Evolutionary conservation across 2,888 invertebrate species (phyloP), one percentile per base, ranked within the genome.

Genomic region (Seira musarum): DNA sequence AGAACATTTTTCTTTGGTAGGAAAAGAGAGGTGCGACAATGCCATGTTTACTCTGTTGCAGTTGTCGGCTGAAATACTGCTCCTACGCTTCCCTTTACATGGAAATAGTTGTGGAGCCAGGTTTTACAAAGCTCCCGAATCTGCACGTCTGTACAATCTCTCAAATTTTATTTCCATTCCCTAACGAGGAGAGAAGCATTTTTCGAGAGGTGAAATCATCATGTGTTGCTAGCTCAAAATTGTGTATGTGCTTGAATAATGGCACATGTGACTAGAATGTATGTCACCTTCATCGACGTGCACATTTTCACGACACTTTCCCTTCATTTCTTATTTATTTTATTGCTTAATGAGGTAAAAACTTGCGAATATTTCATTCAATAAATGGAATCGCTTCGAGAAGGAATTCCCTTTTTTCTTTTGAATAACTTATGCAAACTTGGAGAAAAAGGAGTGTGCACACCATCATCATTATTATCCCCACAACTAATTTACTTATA

Each of bases 1-100:
- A 24, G 57, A 53, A 77, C 40, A 70, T 77, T 30, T 70, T 65
- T 65, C 57, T 69, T 60, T 63, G 40, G 65, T 63, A 25, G 49
- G 40, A 13, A 61, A 17, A 5, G 19, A n/a, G 17, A 49, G 49
- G 67, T 49, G 53, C 22, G 22, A 67, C 6, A 6, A 1, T 5
- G 22, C 35, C 46, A 49, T 65, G 65, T 30, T 35, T 65, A 30
- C 40, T 40, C 6, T 13, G 40, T 13, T 40, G 40, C 40, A 40
- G 40, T 40, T 40, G 40, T 40, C 6, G 40, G n/a, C n/a, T n/a
- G n/a, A n/a, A n/a, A n/a, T n/a, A n/a, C n/a, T n/a, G n/a, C n/a
- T n/a, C n/a, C n/a, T n/a, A n/a, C n/a, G n/a, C n/a, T n/a, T n/a
- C n/a, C n/a, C n/a, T n/a, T n/a, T n/a, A n/a, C n/a, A n/a, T n/a